These are phyloP conservation scores for Cheilinus undulatus DNA, from an alignment of 2,113 vertebrate species.

Conservation along the genomic window DNA sequence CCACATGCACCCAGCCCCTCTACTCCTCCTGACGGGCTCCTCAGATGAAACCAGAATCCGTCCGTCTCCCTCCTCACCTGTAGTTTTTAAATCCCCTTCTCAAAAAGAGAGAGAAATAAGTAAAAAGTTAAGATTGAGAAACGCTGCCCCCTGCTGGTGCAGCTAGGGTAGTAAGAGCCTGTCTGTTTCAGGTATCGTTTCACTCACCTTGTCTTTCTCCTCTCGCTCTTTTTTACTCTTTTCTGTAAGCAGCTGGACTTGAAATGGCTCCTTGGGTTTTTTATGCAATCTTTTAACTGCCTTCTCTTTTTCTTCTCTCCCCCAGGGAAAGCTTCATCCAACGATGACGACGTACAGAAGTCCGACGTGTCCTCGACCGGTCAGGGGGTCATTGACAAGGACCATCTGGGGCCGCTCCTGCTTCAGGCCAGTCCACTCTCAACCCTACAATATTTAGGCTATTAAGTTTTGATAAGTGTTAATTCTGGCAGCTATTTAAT, in stretches of 20 bases:
- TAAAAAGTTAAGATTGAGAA: slow-evolving; percentile 63
- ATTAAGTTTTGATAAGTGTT: no score
- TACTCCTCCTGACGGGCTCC: slow-evolving; percentile 71
- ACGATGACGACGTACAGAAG: slow-evolving; percentile 95
- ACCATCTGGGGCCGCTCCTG: slow-evolving; percentile 93
- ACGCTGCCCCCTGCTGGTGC: slow-evolving; percentile 81
- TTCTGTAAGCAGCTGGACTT: slow-evolving; percentile 10
- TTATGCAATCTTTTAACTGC: slow-evolving; percentile 14
- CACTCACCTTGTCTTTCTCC: slow-evolving; percentile 41
- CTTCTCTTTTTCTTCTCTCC: background rate
- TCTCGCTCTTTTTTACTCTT: slow-evolving; percentile 28
- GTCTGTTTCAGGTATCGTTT: slow-evolving; percentile 47
- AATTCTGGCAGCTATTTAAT: no score
- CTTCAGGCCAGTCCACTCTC: slow-evolving; percentile 85
- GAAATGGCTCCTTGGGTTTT: slow-evolving; percentile 15
- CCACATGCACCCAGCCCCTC: slow-evolving; percentile 76
- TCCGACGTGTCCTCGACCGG: slow-evolving; percentile 97
- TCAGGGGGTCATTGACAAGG: slow-evolving; percentile 96
- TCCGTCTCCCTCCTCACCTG: slow-evolving; percentile 74
- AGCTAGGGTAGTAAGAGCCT: slow-evolving; percentile 35
- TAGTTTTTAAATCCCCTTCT: slow-evolving; percentile 36
- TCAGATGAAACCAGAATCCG: slow-evolving; percentile 67
- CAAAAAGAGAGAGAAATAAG: background rate
- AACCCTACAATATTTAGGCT: background rate
- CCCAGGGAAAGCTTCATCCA: slow-evolving; percentile 90